Evolutionary conservation across 2,113 vertebrate species (phyloP), one percentile per base, ranked within the genome.

Genomic region (Oxyura jamaicensis): DNA sequence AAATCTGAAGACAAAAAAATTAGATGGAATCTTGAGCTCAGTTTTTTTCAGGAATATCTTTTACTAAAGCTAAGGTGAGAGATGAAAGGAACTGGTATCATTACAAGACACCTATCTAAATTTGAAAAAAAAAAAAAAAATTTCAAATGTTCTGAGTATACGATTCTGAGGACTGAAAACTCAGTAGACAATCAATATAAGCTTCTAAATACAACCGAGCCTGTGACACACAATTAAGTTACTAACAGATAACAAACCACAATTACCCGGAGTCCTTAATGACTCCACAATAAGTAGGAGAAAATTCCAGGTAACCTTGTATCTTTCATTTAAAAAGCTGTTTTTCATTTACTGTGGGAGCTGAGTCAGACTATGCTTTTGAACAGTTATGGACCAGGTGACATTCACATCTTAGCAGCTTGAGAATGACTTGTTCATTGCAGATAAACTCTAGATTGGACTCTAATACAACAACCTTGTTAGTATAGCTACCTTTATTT

Each of bases 401-500:
- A 79, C 81, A 48, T 4, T 68, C 44, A 39, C 2, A 2, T 42
- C 62, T 75, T 46, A 21, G 50, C 91, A 50, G 76, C 55, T 53
- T 80, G 63, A 46, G 72, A 80, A 80, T 58, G n/a, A 39, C 20
- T 79, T 63, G 42, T 67, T 95, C 71, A 31, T 63, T 88, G 50
- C 53, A 85, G 44, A 92, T 60, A 80, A 93, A 74, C 56, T 83
- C 36, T 11, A 83, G 56, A 46, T 0, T 33, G 52, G 67, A 83
- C 42, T 82, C 46, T 72, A 73, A 80, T 29, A 35, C 80, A 72
- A 66, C 29, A 20, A 62, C 59, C 75, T 53, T 50, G 22, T 48
- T 75, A 67, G 67, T 33, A 23, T 41, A 86, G 63, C 81, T 92
- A 93, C 60, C 29, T 93, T 86, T 67, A 93, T 66, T 86, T 48